Percentiles rank a stretch among this genome's conserved stretches.
Evolutionary conservation across 2,797 vertebrate genomes (phyloP).

Genomic region (Danionella dracula): DNA sequence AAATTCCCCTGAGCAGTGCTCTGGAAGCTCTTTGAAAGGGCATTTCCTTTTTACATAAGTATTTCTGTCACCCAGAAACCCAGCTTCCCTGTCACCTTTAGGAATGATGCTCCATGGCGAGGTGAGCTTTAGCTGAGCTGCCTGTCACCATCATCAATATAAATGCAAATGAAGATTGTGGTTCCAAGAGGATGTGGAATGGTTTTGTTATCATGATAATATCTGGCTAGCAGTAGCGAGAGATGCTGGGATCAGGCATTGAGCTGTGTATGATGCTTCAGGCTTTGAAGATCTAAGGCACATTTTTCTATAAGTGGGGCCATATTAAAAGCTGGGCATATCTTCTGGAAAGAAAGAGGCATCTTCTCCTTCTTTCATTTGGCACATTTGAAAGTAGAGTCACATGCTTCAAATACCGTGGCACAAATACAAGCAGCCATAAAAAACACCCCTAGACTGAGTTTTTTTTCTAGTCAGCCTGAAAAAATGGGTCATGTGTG

Average conservation of each 20-base stretch:
- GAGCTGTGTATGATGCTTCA: slow-evolving; percentile 51
- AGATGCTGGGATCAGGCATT: slow-evolving; percentile 49
- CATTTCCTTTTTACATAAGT: slow-evolving; percentile 3
- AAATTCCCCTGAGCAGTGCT: neutral
- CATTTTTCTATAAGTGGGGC: slow-evolving; percentile 57
- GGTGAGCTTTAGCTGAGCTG: slow-evolving; percentile 46
- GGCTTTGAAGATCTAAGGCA: slow-evolving; percentile 59
- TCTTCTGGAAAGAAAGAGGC: slow-evolving; percentile 27
- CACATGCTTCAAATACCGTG: neutral
- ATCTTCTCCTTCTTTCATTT: slow-evolving; percentile 23
- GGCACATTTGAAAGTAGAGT: neutral
- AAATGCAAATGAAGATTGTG: slow-evolving; percentile 59
- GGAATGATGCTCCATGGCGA: slow-evolving; percentile 42
- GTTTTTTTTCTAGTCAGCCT: slow-evolving; percentile 5
- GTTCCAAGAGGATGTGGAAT: slow-evolving; percentile 40
- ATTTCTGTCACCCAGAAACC: slow-evolving; percentile 19
- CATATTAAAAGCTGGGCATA: slow-evolving; percentile 50
- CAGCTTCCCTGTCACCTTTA: slow-evolving; percentile 36
- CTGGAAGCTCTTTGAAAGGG: slow-evolving; percentile 17
- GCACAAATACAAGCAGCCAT: slow-evolving; percentile 9
- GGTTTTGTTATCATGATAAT: slow-evolving; percentile 66
- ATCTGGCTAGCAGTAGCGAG: slow-evolving; percentile 53
- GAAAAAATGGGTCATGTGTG: slow-evolving; percentile 6
- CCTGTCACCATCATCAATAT: slow-evolving; percentile 51
- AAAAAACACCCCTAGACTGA: neutral